Evolutionary conservation across 2,797 vertebrate species (phyloP).

Genomic region (Gouania willdenowi): DNA sequence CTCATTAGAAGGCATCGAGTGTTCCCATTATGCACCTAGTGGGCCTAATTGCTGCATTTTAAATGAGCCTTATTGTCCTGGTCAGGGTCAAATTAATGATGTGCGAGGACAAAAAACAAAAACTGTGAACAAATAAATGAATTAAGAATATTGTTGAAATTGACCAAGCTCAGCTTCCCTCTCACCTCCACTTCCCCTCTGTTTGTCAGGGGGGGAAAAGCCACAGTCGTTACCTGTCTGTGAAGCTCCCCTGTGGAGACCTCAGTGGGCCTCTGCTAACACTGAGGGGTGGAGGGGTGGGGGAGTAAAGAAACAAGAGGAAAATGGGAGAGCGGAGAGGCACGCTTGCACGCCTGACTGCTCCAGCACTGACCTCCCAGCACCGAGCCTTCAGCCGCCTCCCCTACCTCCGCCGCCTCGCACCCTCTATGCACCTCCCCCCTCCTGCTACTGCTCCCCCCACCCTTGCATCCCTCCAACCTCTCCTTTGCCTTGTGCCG

Average conservation of each 20-base stretch:
- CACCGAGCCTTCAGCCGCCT: conserved; percentile 34
- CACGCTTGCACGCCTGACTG: conserved; percentile 62
- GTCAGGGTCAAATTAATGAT: neutral
- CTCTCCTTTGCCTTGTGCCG: conserved; percentile 58
- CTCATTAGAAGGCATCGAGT: no score
- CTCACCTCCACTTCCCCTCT: conserved; percentile 6
- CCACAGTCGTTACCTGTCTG: conserved; percentile 66
- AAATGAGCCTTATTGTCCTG: neutral
- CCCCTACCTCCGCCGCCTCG: conserved; percentile 50
- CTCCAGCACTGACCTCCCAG: conserved; percentile 73
- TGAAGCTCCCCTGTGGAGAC: conserved; percentile 59
- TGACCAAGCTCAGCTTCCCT: conserved; percentile 8
- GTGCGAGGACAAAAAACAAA: neutral
- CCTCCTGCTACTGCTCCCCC: conserved; percentile 2
- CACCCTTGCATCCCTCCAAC: neutral
- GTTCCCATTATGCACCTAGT: neutral
- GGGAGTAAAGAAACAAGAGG: conserved; percentile 27
- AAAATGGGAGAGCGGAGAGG: conserved; percentile 40
- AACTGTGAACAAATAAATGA: neutral
- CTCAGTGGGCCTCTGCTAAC: conserved; percentile 51
- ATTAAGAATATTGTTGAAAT: conserved; percentile 5
- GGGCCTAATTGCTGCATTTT: neutral
- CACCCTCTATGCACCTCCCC: conserved; percentile 38
- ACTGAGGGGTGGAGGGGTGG: conserved; percentile 9
- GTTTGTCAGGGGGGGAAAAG: conserved; percentile 35